Evolutionary conservation across 37 sponge, comb jelly and placozoan species (phyloP), one percentile per base, ranked within the genome.

Genomic region (Eunapius fragilis): DNA sequence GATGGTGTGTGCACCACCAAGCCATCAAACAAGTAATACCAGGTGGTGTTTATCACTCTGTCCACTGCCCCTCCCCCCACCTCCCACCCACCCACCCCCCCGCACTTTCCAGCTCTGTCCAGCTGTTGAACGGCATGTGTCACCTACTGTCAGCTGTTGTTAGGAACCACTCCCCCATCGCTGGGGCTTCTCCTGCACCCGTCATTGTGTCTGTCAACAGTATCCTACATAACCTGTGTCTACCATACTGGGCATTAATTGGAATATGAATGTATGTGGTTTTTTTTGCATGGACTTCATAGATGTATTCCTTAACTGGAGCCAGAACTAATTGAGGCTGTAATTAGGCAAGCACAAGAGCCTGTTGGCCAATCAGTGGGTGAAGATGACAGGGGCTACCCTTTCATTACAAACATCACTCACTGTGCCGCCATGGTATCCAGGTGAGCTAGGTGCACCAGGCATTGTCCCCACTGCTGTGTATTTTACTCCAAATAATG

Each of bases 121-220:
- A 37, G 34, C 14, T 85, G 69, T 45, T 85, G 22, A 71, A 71
- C 13, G 78, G 38, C 45, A 32, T 30, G 22, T 73, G 74, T 7
- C 74, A 80, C 32, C 32, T 86, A 58, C 14, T 86, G 80, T 25
- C 41, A 32, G 80, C 80, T 31, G 73, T 86, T 32, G 23, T 72
- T 19, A 78, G 87, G 32, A 58, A 80, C 24, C 87, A 86, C 80
- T 2, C 67, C n/a, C 25, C 67, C 67, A 10, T 48, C 0, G 67
- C 71, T 34, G 31, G 31, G 47, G 23, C 58, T 19, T 45, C 68
- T 32, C 80, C 80, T 2, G 80, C 70, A 12, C 80, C 87, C 27
- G 38, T 86, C 80, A 10, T 86, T 71, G 23, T 71, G 5, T 34
- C 87, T 9, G 41, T 41, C 41, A 41, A 41, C 41, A 41, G 41